These are phyloP conservation scores for Naja naja DNA, from an alignment of 2,113 vertebrate species.

Conservation along the genomic window DNA sequence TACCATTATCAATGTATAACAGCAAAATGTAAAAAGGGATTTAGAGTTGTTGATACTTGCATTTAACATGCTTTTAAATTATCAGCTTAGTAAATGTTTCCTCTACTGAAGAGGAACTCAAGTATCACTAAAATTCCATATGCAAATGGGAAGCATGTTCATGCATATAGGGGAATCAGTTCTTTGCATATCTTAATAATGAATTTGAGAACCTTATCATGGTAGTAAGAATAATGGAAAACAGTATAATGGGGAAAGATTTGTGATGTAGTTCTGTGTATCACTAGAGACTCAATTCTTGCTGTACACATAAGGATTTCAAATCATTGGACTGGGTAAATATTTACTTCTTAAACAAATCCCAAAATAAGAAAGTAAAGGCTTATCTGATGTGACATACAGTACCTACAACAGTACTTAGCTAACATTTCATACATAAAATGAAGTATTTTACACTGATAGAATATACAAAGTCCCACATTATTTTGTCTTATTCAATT, in stretches of 20 bases:
- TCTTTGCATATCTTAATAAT: background rate
- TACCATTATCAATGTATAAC: background rate
- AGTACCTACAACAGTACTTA: background rate
- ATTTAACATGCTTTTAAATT: constrained; percentile 7
- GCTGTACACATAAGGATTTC: background rate
- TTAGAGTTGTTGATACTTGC: background rate
- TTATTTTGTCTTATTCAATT: background rate
- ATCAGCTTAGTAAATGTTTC: background rate
- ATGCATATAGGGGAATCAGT: background rate
- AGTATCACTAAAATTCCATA: background rate
- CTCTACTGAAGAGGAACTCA: background rate
- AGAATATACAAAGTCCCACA: background rate
- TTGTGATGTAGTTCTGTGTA: background rate
- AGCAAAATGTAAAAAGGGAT: background rate
- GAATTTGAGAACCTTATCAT: background rate
- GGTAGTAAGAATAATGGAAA: background rate
- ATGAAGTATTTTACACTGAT: background rate
- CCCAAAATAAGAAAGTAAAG: background rate
- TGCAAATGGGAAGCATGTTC: background rate
- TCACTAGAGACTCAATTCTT: background rate
- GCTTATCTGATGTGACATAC: background rate
- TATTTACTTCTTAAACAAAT: background rate
- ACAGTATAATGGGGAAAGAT: background rate
- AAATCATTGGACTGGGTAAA: background rate
- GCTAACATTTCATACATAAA: background rate